A percentile compares a stretch with the other conserved stretches of the same genome.
Conservation (phyloP, 2,888 invertebrate genomes). For the Unio delphinus region DNA sequence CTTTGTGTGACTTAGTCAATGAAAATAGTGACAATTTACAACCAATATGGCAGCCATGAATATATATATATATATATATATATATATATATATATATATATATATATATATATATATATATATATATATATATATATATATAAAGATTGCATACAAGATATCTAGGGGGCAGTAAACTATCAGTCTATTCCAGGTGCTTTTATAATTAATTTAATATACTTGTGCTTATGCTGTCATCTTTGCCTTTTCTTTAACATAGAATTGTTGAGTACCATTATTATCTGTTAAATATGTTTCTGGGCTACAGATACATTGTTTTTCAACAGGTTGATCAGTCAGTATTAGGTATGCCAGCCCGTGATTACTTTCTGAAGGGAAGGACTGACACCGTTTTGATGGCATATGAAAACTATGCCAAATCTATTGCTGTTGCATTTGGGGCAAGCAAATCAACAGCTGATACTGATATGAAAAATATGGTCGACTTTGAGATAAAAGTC, state of each 20-base stretch:
- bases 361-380: constrained; percentile 79
- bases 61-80: too few relatives aligned
- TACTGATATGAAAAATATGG: constrained; percentile 81
- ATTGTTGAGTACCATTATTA: not conserved
- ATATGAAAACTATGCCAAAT: constrained; percentile 88
- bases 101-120: too few relatives aligned
- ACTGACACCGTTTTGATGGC: constrained; percentile 79
- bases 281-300: not conserved
- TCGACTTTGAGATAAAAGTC: constrained; percentile 89
- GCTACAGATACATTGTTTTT: not conserved
- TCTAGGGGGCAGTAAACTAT: too few relatives aligned
- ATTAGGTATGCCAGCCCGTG: constrained; percentile 82
- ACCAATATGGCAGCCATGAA: too few relatives aligned
- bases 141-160: too few relatives aligned
- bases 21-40: too few relatives aligned
- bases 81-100: too few relatives aligned
- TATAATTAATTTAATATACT: not conserved
- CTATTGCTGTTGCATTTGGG: constrained; percentile 86
- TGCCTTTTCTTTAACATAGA: not conserved
- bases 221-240: not conserved
- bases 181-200: too few relatives aligned
- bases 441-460: constrained; percentile 80
- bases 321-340: constrained; percentile 91
- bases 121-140: too few relatives aligned
- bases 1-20: too few relatives aligned